Evolutionary conservation across 2,113 vertebrate species (phyloP).

Genomic region (Oceanodroma tethys): DNA sequence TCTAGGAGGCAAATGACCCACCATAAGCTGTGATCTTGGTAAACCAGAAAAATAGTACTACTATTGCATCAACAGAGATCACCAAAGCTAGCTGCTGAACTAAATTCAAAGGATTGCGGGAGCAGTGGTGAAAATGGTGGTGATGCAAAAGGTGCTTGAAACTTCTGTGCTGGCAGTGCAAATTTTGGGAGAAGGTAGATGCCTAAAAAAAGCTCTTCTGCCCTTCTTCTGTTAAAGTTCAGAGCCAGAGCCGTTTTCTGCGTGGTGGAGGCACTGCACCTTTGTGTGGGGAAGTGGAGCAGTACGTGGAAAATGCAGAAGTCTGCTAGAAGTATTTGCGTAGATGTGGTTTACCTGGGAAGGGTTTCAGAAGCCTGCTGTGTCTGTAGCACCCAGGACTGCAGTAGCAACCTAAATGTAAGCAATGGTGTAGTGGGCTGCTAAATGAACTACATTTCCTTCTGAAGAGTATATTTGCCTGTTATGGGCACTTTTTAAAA

Average conservation of each 20-base stretch:
- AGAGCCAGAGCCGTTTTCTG: background rate
- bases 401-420: background rate
- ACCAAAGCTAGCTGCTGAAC: background rate
- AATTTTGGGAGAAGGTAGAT: background rate
- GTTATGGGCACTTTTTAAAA: background rate
- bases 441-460: background rate
- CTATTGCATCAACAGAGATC: background rate
- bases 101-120: background rate
- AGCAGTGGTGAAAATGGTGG: too few species aligned
- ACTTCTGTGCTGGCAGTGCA: background rate
- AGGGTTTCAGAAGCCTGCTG: background rate
- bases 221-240: background rate
- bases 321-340: fast-evolving
- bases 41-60: background rate
- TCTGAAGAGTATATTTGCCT: fast-evolving
- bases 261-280: fast-evolving
- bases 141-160: background rate
- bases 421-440: background rate
- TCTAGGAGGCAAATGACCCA: background rate
- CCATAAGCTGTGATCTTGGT: fast-evolving
- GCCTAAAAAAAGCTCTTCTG: background rate
- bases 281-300: background rate
- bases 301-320: fast-evolving
- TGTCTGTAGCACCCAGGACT: background rate
- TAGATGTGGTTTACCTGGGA: background rate